Evolutionary conservation across 2,888 invertebrate species (phyloP).

Genomic region (Thymelicus acteon): DNA sequence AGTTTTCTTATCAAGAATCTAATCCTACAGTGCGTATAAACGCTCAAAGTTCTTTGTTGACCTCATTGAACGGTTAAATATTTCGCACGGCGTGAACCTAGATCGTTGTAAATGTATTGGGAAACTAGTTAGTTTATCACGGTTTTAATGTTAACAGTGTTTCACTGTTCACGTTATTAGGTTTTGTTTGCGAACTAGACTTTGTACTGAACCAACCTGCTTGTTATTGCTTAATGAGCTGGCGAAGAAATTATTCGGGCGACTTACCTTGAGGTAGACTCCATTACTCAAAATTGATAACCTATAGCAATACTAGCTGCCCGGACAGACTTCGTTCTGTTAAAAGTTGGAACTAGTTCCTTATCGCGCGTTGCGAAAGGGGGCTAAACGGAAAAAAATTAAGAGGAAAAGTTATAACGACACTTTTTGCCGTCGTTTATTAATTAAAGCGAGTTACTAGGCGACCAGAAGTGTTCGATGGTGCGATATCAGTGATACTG

Average conservation of each 20-base stretch:
- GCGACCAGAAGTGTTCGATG: too few relatives aligned
- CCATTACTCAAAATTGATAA: too few relatives aligned
- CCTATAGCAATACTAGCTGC: too few relatives aligned
- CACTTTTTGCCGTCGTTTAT: too few relatives aligned
- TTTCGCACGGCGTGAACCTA: conserved; percentile 22
- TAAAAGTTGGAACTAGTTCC: too few relatives aligned
- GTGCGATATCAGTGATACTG: too few relatives aligned
- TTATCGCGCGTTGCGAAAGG: too few relatives aligned
- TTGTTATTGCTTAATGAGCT: background rate
- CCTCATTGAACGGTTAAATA: conserved; percentile 23
- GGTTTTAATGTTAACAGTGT: conserved; percentile 20
- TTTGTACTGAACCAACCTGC: background rate
- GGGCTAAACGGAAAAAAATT: too few relatives aligned
- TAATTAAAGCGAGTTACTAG: too few relatives aligned
- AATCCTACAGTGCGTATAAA: background rate
- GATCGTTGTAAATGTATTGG: conserved; percentile 18
- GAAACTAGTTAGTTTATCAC: conserved; percentile 18
- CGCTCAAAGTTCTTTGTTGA: conserved; percentile 1
- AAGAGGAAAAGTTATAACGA: too few relatives aligned
- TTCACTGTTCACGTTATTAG: background rate
- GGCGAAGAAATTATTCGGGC: background rate
- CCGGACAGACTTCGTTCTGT: too few relatives aligned
- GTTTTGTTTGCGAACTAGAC: background rate
- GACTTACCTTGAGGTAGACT: background rate
- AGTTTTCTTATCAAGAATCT: too few relatives aligned